Evolutionary conservation across 2,797 vertebrate species (phyloP).

Genomic region (Chelidonichthys spinosus): DNA sequence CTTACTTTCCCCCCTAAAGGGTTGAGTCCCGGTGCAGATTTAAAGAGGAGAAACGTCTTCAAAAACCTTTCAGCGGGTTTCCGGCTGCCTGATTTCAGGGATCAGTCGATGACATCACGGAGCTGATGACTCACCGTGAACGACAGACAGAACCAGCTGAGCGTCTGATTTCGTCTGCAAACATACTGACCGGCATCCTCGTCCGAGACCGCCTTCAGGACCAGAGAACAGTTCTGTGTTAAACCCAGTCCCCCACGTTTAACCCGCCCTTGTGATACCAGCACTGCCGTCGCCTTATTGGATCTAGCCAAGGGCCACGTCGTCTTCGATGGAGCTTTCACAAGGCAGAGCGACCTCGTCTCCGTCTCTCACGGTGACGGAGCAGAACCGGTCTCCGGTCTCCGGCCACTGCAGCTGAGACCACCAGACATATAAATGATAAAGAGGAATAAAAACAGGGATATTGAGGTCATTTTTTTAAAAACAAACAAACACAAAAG

Average conservation of each 20-base stretch:
- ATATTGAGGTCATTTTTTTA: too few relatives aligned
- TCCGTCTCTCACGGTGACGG: constrained; percentile 6
- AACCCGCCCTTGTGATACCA: rapidly evolving
- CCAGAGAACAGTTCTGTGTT: constrained; percentile 26
- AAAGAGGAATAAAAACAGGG: not conserved
- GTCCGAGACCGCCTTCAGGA: not conserved
- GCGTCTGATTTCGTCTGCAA: constrained; percentile 12
- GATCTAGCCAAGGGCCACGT: rapidly evolving
- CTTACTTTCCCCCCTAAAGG: too few relatives aligned
- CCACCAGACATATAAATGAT: not conserved
- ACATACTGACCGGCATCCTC: rapidly evolving
- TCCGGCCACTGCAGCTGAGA: not conserved
- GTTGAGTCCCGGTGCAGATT: too few relatives aligned
- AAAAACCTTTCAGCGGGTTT: too few relatives aligned
- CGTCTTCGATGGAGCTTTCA: rapidly evolving
- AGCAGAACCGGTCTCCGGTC: rapidly evolving
- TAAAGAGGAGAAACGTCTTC: too few relatives aligned
- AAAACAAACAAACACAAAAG: too few relatives aligned
- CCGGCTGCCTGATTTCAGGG: too few relatives aligned
- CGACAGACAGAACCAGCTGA: not conserved
- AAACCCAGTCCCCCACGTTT: constrained; percentile 9
- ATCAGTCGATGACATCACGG: too few relatives aligned
- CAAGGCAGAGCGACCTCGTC: constrained; percentile 18
- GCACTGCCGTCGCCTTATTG: rapidly evolving
- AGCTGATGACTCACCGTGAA: constrained; percentile 29